phyloP scores from a whole-genome alignment of 1,140 invertebrate species.

The Zaprionus gabonicus region DNA sequence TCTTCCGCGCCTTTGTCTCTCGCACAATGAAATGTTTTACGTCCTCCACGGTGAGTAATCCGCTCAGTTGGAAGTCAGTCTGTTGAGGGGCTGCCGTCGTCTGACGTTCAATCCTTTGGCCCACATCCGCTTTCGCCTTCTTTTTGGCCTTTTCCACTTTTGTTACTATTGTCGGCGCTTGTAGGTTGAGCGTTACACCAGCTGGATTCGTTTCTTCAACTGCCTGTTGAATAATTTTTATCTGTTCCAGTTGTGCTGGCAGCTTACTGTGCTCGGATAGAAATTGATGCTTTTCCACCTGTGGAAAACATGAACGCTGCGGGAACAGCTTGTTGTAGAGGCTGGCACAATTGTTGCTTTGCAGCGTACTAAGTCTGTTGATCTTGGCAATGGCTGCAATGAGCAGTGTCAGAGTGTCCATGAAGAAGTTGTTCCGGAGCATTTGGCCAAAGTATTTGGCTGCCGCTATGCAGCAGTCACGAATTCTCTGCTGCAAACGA shows the following conservation, averaged over 20 bases:
- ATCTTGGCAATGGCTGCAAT: slow-evolving; percentile 75
- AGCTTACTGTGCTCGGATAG: slow-evolving; percentile 36
- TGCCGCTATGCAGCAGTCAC: slow-evolving; percentile 62
- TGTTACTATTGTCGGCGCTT: slow-evolving; percentile 44
- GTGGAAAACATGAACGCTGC: slow-evolving; percentile 50
- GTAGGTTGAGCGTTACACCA: slow-evolving; percentile 1
- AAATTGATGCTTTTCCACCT: slow-evolving; percentile 55
- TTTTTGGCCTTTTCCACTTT: slow-evolving; percentile 52
- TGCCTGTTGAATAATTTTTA: not conserved
- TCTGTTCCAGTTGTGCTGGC: slow-evolving; percentile 26
- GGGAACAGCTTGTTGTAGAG: slow-evolving; percentile 62
- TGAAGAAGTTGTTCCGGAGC: slow-evolving; percentile 69
- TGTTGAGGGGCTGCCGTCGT: not conserved
- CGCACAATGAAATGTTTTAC: slow-evolving; percentile 62
- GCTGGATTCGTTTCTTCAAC: not conserved
- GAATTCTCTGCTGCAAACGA: slow-evolving; percentile 64
- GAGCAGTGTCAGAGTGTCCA: slow-evolving; percentile 65
- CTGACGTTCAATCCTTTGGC: slow-evolving; percentile 49
- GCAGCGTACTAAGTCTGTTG: slow-evolving; percentile 49
- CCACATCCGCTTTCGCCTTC: slow-evolving; percentile 56
- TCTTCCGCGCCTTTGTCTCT: slow-evolving; percentile 57
- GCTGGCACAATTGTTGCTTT: slow-evolving; percentile 51
- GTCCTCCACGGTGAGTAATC: slow-evolving; percentile 52
- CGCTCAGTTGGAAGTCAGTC: slow-evolving; percentile 28
- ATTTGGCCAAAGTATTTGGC: slow-evolving; percentile 67